Base-by-base conservation (phyloP, 2,113 vertebrate genomes). In the Eclectus roratus region DNA sequence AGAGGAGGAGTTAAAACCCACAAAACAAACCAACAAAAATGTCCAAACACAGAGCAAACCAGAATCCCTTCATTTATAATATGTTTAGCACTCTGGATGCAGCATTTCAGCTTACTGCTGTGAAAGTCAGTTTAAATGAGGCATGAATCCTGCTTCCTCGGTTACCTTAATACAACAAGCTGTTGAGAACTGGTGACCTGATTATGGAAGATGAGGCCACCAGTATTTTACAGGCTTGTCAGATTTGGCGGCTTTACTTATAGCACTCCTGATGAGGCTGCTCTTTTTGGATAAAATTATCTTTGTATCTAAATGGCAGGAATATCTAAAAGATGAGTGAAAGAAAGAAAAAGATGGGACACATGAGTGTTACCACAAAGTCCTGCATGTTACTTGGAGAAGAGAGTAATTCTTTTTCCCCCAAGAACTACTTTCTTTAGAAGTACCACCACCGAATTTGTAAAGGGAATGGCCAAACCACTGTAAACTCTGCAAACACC, bases 301-400 rank as follows among this genome's bases (percentile, higher is more conserved):
- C 37, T 55, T 18, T 55, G 4, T 23, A 29, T 72, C 23, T 58
- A 29, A 70, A 44, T 18, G 31, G 13, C 15, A 50, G 65, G 47
- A 41, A 17, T 41, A 61, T 41, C 41, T 63, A 41, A 52, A 72
- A 71, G 23, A 11, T 46, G 28, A 29, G 10, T 52, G 9, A 3
- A 61, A 69, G 35, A 46, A 64, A 28, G 20, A 72, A 28, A 66
- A 41, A 4, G 4, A 18, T 31, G 13, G 18, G n/a, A 29, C 10
- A 18, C 0, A 0, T 0, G 1, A 41, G 15, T 8, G 29, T 27
- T 47, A 50, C 18, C 17, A 27, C 4, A 7, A 41, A 61, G 17
- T 24, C 13, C 29, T 33, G 7, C 2, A 9, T 23, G 31, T 20
- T 19, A 12, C 15, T 21, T 17, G 19, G 49, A 76, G n/a, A 44